Evolutionary conservation across 1,140 invertebrate genomes (phyloP).

Genomic region (Drosophila busckii): DNA sequence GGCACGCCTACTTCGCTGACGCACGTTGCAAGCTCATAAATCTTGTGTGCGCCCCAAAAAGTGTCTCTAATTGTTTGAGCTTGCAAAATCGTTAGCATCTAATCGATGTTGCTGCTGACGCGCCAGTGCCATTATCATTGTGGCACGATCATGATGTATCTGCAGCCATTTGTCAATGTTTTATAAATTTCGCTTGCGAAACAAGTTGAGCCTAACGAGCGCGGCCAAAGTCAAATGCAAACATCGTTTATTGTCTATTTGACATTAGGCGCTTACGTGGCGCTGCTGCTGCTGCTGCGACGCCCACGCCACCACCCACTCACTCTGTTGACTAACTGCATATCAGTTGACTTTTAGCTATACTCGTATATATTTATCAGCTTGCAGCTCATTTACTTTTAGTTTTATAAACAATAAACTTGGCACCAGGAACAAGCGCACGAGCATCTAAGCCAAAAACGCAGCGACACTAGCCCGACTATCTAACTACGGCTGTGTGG

Average conservation of each 20-base stretch:
- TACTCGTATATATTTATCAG: constrained; percentile 40
- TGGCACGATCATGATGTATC: constrained; percentile 70
- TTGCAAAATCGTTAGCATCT: constrained; percentile 21
- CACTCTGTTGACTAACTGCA: neutral
- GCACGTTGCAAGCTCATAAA: constrained; percentile 60
- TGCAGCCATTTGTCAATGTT: constrained; percentile 63
- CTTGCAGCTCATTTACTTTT: constrained; percentile 29
- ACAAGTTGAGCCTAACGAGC: constrained; percentile 65
- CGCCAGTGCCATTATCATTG: constrained; percentile 40
- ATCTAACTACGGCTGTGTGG: neutral
- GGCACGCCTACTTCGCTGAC: constrained; percentile 27
- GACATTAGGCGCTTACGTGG: constrained; percentile 63
- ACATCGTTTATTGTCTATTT: constrained; percentile 56
- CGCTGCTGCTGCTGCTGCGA: constrained; percentile 13
- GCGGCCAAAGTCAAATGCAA: constrained; percentile 36
- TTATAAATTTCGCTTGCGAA: neutral
- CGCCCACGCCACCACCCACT: neutral
- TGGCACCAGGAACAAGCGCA: constrained; percentile 26
- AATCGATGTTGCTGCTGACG: constrained; percentile 43
- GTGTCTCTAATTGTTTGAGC: constrained; percentile 59
- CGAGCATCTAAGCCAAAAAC: constrained; percentile 28
- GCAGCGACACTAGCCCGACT: constrained; percentile 20
- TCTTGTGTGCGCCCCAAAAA: constrained; percentile 27
- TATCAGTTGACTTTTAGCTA: constrained; percentile 28
- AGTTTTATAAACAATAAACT: constrained; percentile 71